These are phyloP conservation scores for Dasysyrphus tricinctus DNA, from an alignment of 2,888 invertebrate species.

Conservation along the genomic window DNA sequence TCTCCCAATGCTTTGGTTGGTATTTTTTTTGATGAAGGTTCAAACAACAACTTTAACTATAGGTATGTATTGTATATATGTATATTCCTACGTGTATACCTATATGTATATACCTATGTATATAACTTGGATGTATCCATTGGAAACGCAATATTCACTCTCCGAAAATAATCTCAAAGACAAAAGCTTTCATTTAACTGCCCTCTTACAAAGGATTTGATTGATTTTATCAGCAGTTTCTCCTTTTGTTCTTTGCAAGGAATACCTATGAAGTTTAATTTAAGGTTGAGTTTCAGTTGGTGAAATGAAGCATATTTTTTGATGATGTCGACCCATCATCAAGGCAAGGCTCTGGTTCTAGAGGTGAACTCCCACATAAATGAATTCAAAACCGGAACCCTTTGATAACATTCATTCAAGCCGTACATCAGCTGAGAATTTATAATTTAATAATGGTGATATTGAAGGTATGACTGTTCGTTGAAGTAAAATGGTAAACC, in stretches of 20 bases:
- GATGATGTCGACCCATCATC: neutral
- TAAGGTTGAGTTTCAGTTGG: neutral
- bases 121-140: neutral
- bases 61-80: too few relatives aligned
- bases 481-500: neutral
- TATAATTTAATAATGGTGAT: neutral
- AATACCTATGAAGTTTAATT: neutral
- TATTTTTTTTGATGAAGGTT: slow-evolving; percentile 19
- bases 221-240: slow-evolving; percentile 52
- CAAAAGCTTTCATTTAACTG: slow-evolving; percentile 48
- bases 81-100: neutral
- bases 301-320: slow-evolving; percentile 16
- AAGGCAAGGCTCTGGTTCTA: too few relatives aligned
- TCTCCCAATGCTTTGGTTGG: neutral
- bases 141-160: neutral
- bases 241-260: slow-evolving; percentile 2
- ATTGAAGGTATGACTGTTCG: neutral
- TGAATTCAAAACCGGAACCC: slow-evolving; percentile 12
- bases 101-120: neutral
- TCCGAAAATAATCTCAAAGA: slow-evolving; percentile 25
- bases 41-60: slow-evolving; percentile 11
- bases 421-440: neutral
- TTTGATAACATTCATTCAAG: slow-evolving; percentile 23
- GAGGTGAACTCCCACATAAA: neutral
- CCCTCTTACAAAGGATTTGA: slow-evolving; percentile 42